phyloP scores from a whole-genome alignment of 2,888 invertebrate species.

The Sicus ferrugineus region DNA sequence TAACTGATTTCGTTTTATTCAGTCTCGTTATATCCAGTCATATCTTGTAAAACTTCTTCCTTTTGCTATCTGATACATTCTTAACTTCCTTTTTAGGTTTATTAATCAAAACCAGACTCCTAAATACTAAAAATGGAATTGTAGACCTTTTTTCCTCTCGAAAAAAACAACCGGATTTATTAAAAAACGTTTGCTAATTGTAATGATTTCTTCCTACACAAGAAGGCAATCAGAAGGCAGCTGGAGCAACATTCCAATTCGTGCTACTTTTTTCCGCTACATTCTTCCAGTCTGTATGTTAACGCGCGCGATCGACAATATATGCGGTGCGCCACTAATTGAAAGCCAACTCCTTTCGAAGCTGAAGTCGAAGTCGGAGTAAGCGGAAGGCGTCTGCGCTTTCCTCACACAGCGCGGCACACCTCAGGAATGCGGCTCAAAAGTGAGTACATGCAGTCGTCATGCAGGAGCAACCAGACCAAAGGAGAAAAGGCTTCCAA shows the following conservation, averaged over 20 bases:
- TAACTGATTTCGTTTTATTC: no score
- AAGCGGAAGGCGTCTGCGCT: background rate
- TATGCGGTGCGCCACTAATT: constrained; percentile 3
- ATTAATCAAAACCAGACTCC: no score
- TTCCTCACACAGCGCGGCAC: background rate
- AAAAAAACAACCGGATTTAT: background rate
- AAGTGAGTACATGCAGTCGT: background rate
- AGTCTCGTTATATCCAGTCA: no score
- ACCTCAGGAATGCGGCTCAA: constrained; percentile 28
- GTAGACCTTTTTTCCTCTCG: no score
- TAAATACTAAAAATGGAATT: no score
- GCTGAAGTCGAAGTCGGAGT: constrained; percentile 3
- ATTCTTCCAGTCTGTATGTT: background rate
- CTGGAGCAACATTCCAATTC: background rate
- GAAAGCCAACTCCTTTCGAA: constrained; percentile 24
- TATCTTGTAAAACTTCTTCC: no score
- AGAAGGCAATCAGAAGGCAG: background rate
- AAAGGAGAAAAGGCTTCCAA: background rate
- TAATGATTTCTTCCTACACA: background rate
- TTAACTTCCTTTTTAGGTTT: no score
- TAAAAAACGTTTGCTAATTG: background rate
- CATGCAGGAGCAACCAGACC: background rate
- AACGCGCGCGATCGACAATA: background rate
- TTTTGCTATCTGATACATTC: no score
- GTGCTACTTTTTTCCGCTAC: background rate